Conservation (phyloP, 2,113 vertebrate species). For the Astur gentilis region DNA sequence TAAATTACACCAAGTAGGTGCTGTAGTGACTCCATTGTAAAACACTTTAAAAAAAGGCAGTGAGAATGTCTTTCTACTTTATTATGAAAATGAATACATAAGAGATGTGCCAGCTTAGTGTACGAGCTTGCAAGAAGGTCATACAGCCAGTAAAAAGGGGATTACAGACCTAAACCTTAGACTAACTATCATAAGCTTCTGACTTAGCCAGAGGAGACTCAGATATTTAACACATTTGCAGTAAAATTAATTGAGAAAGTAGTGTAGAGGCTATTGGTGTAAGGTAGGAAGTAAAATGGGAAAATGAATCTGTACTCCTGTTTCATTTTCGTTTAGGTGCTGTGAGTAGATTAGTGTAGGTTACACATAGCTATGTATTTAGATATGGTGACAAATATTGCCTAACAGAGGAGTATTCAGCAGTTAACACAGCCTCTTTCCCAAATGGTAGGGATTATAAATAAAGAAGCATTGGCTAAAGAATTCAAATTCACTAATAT, state of each 20-base stretch:
- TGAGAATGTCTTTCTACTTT: neutral
- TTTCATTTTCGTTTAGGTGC: neutral
- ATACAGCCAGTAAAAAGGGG: constrained; percentile 25
- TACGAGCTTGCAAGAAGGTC: constrained; percentile 26
- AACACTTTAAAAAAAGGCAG: neutral
- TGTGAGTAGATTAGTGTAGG: neutral
- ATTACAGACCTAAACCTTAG: constrained; percentile 57
- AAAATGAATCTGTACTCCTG: neutral
- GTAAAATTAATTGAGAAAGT: constrained; percentile 38
- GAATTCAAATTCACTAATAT: neutral
- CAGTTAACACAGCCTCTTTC: neutral
- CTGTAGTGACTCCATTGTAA: neutral
- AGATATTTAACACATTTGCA: constrained; percentile 49
- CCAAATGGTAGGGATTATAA: neutral
- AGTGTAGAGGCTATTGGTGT: neutral
- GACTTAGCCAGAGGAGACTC: constrained; percentile 6
- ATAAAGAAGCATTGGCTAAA: neutral
- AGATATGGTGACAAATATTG: neutral
- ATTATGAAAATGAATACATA: constrained; percentile 10
- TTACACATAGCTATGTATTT: neutral
- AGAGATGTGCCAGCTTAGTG: neutral
- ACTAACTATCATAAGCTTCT: constrained; percentile 51
- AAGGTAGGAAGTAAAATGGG: neutral
- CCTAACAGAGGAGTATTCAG: neutral
- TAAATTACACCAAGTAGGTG: neutral